phyloP scores from a whole-genome alignment of 2,113 vertebrate species.

The Cryptotis parvus region DNA sequence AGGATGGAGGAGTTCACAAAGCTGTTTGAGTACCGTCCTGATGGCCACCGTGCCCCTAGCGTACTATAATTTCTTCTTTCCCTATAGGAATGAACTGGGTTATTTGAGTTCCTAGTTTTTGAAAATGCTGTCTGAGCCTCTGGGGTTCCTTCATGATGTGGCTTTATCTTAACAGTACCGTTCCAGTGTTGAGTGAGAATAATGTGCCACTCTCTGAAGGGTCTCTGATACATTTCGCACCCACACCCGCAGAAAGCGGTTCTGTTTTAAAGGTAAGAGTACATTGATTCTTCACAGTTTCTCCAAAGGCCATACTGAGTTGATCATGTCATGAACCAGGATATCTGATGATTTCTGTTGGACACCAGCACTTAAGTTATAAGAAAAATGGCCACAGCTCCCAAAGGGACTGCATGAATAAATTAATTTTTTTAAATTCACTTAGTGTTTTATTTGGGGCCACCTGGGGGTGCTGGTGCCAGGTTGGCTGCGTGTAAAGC shows the following conservation, averaged over 20 bases:
- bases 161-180: slow-evolving; percentile 71
- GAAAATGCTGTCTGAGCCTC: neutral
- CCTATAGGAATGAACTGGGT: neutral
- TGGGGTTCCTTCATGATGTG: neutral
- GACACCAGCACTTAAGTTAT: neutral
- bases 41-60: neutral
- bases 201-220: slow-evolving; percentile 68
- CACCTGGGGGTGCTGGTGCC: no score
- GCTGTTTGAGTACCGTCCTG: no score
- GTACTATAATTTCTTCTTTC: neutral
- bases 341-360: neutral
- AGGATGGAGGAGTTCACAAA: neutral
- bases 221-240: slow-evolving; percentile 54
- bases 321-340: neutral
- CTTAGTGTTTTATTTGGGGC: no score
- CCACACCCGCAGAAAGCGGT: slow-evolving; percentile 67
- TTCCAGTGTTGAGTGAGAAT: slow-evolving; percentile 75
- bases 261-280: slow-evolving; percentile 85
- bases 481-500: no score
- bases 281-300: neutral
- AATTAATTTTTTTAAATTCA: no score
- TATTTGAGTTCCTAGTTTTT: neutral
- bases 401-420: no score
- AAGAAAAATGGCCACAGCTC: neutral
- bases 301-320: neutral